Evolutionary conservation across 2,888 invertebrate species (phyloP).

Genomic region (Tillus elongatus): DNA sequence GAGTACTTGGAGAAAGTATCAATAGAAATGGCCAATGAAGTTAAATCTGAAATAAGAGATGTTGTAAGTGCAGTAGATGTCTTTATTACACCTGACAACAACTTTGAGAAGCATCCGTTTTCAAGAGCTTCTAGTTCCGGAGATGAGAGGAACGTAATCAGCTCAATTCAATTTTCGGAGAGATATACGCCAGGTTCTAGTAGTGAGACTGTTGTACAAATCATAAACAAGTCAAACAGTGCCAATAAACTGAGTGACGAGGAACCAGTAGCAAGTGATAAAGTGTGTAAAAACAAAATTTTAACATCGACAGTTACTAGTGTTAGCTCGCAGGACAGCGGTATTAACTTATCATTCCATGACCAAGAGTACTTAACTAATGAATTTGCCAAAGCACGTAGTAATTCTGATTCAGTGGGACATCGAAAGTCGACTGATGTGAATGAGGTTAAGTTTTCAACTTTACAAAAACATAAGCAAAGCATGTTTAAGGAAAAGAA

Average conservation of each 20-base stretch:
- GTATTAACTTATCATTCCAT: constrained; percentile 64
- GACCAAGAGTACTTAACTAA: constrained; percentile 47
- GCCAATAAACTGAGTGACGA: constrained; percentile 52
- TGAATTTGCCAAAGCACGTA: constrained; percentile 31
- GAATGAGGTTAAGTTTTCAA: constrained; percentile 31
- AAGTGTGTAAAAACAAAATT: constrained; percentile 45
- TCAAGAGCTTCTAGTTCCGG: constrained; percentile 33
- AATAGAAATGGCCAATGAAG: constrained; percentile 68
- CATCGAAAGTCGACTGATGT: constrained; percentile 30
- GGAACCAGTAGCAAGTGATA: constrained; percentile 35
- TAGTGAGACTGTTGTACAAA: constrained; percentile 34
- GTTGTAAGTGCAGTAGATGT: constrained; percentile 65
- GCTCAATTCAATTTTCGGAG: constrained; percentile 23
- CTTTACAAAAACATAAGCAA: constrained; percentile 32
- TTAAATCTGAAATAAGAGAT: constrained; percentile 67
- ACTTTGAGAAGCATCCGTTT: constrained; percentile 32
- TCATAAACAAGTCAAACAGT: constrained; percentile 47
- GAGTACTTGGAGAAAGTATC: constrained; percentile 71
- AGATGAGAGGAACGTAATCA: constrained; percentile 28
- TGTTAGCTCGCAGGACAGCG: constrained; percentile 68
- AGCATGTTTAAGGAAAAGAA: too few species aligned
- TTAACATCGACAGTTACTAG: constrained; percentile 60
- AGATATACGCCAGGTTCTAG: constrained; percentile 35
- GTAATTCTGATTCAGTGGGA: constrained; percentile 35
- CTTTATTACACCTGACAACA: constrained; percentile 38